A percentile compares a stretch with the other conserved stretches of the same genome.
phyloP scores from a whole-genome alignment of 2,113 vertebrate genomes.

The Bettongia penicillata region DNA sequence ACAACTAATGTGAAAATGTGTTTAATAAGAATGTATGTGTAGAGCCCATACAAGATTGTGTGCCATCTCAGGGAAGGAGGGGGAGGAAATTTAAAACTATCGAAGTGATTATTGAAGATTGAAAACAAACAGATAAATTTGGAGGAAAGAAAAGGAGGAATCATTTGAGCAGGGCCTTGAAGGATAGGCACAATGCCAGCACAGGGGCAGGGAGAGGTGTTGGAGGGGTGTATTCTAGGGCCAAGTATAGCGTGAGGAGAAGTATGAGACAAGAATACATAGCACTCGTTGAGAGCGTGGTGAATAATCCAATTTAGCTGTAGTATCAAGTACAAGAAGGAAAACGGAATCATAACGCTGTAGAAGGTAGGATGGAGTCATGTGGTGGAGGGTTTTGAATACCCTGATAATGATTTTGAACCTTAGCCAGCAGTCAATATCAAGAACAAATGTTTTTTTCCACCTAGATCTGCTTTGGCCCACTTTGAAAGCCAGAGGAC shows the following conservation, averaged over 20 bases:
- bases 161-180: background rate
- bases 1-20: no score
- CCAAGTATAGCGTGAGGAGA: background rate
- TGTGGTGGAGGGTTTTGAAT: background rate
- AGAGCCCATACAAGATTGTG: no score
- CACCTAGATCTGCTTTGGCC: slow-evolving; percentile 30
- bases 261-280: no score
- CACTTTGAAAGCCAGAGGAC: slow-evolving; percentile 41
- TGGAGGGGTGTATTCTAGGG: background rate
- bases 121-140: no score
- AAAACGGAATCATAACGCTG: background rate
- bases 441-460: slow-evolving; percentile 33
- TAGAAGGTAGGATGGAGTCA: background rate
- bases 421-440: background rate
- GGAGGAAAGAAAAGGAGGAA: background rate
- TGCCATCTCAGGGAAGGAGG: no score
- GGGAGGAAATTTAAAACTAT: no score
- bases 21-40: no score
- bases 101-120: no score
- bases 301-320: background rate
- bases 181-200: background rate
- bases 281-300: background rate
- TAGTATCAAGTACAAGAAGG: background rate
- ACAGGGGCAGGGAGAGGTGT: background rate
- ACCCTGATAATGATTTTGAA: background rate